Evolutionary conservation across 2,888 invertebrate genomes (phyloP), one percentile per base, ranked within the genome.

Genomic region (Gastrophysa polygoni): DNA sequence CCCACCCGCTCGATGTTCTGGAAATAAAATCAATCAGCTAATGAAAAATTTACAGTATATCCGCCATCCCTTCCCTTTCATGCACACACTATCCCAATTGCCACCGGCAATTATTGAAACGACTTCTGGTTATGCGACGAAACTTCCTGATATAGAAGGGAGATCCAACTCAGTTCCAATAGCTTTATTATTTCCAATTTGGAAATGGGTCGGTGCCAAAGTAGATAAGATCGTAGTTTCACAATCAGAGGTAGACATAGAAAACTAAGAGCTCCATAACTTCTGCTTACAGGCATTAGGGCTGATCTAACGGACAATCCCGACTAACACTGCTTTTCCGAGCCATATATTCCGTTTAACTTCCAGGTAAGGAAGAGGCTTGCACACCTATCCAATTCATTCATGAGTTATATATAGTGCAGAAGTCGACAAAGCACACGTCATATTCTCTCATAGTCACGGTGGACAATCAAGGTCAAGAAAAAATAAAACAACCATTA

Each of bases 241-340:
- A 55, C 63, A 68, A 67, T 66, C 65, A 57, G 46, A 47, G 52
- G 69, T 66, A 68, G 62, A 72, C 72, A 73, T 72, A 69, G 71
- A 73, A 72, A 74, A 69, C 69, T 72, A 73, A 71, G 66, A 68
- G 72, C 56, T 61, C 71, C 62, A 73, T 73, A 72, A 74, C 71
- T 74, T 66, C 72, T 72, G 58, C 68, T 74, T 73, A 69, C 47
- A 58, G 62, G 72, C 69, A 72, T 72, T 74, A 74, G 62, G 57
- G 61, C 66, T 70, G 73, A 71, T 73, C 71, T 71, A 72, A 64
- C 68, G 68, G 70, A 74, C 73, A 71, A 74, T 74, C 69, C 68
- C 66, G 68, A 66, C 73, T 71, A 69, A 72, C 69, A 72, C 71
- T 66, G 60, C 64, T 56, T 60, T 58, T 67, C 38, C 59, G 58